Conservation (phyloP, 2,797 vertebrate species). For the Myotis findleyi region DNA sequence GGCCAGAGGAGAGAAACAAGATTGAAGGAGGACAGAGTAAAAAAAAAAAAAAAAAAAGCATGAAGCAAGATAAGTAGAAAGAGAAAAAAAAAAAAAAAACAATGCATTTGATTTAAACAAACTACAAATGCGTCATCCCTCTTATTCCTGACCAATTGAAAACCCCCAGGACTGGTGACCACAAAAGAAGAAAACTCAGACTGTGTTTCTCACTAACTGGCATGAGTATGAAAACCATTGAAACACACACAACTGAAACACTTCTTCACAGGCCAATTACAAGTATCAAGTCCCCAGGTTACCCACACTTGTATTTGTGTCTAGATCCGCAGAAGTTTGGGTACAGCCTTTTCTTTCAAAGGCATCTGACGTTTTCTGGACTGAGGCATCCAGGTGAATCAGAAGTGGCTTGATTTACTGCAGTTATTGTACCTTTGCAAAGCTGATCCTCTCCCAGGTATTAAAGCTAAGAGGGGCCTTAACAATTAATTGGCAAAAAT, state of each 20-base stretch:
- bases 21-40: neutral
- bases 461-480: neutral
- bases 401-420: neutral
- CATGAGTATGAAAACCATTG: neutral
- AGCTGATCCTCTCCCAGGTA: neutral
- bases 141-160: constrained; percentile 2
- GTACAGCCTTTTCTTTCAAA: constrained; percentile 14
- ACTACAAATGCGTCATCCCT: neutral
- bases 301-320: neutral
- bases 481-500: neutral
- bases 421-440: neutral
- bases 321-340: neutral
- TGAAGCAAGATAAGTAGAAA: neutral
- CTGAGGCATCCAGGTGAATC: neutral
- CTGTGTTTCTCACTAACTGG: neutral
- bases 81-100: neutral
- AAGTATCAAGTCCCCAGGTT: too few species aligned
- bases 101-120: neutral
- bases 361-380: neutral
- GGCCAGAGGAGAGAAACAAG: neutral
- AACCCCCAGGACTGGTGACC: neutral
- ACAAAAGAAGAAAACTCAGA: neutral
- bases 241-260: neutral
- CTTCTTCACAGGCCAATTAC: too few species aligned
- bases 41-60: neutral